phyloP scores from a whole-genome alignment of 53 echinoderm and acorn worm species.

The Paracentrotus lividus region DNA sequence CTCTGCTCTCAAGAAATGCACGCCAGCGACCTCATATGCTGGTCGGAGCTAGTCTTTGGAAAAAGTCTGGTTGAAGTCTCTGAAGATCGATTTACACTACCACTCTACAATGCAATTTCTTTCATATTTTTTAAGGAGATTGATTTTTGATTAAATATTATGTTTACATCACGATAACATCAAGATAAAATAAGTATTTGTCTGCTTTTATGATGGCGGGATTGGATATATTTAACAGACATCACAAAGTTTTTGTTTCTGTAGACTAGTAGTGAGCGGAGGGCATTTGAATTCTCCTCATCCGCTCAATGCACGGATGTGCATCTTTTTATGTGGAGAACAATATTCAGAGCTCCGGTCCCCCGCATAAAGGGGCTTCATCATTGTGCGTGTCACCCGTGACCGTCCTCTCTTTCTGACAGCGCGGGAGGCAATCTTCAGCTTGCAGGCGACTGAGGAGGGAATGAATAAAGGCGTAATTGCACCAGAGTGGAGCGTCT shows the following conservation, averaged over 20 bases:
- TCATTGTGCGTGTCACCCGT: conserved; percentile 29
- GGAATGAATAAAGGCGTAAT: conserved; percentile 43
- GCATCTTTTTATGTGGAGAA: not conserved
- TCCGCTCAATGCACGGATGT: not conserved
- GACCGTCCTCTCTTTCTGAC: conserved; percentile 12
- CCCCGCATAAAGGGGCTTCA: conserved; percentile 3
- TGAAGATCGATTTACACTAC: not conserved
- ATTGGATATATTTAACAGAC: not conserved
- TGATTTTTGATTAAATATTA: not conserved
- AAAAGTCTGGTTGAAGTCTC: not conserved
- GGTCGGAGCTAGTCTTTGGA: not conserved
- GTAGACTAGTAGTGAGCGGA: not conserved
- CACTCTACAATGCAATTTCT: not conserved
- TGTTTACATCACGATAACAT: not conserved
- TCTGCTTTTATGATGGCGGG: not conserved
- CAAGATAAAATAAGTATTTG: not conserved
- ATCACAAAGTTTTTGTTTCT: conserved; percentile 7
- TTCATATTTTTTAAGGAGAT: not conserved
- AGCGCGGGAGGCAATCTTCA: conserved; percentile 44
- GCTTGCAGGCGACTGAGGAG: conserved; percentile 38
- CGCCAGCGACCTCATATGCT: not conserved
- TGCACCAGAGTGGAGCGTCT: conserved; percentile 11
- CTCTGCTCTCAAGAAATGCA: not conserved
- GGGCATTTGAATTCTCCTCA: not conserved
- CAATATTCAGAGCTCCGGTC: conserved; percentile 37